Conservation (phyloP, 2,113 vertebrate genomes). For the Anguilla rostrata region DNA sequence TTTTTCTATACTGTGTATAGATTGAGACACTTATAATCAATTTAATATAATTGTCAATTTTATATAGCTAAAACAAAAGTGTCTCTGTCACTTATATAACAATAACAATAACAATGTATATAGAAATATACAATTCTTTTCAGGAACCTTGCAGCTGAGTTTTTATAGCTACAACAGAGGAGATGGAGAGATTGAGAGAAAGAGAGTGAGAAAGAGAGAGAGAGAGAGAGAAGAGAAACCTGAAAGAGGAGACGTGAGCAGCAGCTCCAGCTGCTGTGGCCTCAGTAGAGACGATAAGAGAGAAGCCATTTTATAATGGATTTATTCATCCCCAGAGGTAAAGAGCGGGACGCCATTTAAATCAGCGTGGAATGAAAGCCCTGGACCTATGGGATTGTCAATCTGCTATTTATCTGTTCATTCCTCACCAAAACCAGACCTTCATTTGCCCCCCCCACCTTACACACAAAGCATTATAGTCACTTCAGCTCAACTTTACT, state of each 20-base stretch:
- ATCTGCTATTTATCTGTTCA: constrained; percentile 78
- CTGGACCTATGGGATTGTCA: constrained; percentile 66
- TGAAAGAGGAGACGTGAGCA: constrained; percentile 19
- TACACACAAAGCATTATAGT: constrained; percentile 74
- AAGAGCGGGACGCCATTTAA: constrained; percentile 65
- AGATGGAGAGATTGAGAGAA: background rate
- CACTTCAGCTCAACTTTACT: constrained; percentile 76
- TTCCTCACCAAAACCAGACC: constrained; percentile 71
- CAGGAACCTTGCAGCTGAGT: no score
- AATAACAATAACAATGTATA: no score
- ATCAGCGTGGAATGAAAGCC: constrained; percentile 71
- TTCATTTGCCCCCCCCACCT: constrained; percentile 57
- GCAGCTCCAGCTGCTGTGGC: constrained; percentile 60
- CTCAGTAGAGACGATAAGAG: constrained; percentile 70
- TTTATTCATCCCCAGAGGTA: constrained; percentile 73
- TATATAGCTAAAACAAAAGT: background rate
- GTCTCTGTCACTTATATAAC: no score
- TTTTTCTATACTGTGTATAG: background rate
- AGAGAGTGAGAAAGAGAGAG: background rate
- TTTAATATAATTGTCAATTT: background rate
- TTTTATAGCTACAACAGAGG: no score
- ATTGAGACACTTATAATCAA: background rate
- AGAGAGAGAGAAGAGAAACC: background rate
- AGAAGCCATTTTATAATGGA: constrained; percentile 66
- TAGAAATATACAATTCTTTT: no score